These are phyloP conservation scores for Rhinogobius similis DNA, from an alignment of 2,113 vertebrate genomes.

Conservation along the genomic window DNA sequence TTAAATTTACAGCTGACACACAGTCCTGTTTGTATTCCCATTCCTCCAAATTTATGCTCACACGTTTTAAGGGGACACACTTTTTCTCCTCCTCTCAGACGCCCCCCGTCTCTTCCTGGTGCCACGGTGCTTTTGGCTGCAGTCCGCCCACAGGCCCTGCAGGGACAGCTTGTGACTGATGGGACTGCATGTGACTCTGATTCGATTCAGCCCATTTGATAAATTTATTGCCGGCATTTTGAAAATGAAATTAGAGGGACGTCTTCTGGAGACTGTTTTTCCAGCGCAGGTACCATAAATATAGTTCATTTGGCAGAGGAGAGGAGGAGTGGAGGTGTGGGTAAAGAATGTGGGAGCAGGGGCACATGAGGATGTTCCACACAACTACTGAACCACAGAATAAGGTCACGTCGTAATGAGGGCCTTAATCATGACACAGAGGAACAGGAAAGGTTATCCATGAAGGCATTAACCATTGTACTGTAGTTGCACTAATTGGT, in stretches of 20 bases:
- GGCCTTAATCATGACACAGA: conserved; percentile 48
- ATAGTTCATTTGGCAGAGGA: conserved; percentile 68
- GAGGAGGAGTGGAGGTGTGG: conserved; percentile 50
- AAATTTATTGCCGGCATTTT: conserved; percentile 79
- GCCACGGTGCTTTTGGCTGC: conserved; percentile 62
- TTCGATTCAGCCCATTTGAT: conserved; percentile 72
- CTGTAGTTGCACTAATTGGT: conserved; percentile 1
- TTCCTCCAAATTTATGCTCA: conserved; percentile 32
- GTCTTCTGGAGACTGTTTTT: conserved; percentile 72
- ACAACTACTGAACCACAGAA: conserved; percentile 45
- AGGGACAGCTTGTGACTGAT: conserved; percentile 74
- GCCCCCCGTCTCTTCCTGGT: conserved; percentile 28
- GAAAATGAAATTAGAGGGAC: conserved; percentile 77
- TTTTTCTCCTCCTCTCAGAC: conserved; percentile 37
- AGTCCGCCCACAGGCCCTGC: conserved; percentile 66
- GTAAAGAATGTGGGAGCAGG: conserved; percentile 45
- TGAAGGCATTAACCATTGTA: conserved; percentile 2
- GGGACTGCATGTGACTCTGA: conserved; percentile 71
- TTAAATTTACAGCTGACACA: background rate
- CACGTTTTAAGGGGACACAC: conserved; percentile 18
- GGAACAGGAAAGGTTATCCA: conserved; percentile 48
- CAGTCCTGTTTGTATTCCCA: conserved; percentile 10
- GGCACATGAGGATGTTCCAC: conserved; percentile 30
- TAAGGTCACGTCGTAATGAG: conserved; percentile 58
- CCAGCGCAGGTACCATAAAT: conserved; percentile 77